Percentiles rank a stretch among this genome's conserved stretches.
These are phyloP conservation scores for Therioaphis trifolii DNA, from an alignment of 2,888 invertebrate species.

Conservation along the genomic window DNA sequence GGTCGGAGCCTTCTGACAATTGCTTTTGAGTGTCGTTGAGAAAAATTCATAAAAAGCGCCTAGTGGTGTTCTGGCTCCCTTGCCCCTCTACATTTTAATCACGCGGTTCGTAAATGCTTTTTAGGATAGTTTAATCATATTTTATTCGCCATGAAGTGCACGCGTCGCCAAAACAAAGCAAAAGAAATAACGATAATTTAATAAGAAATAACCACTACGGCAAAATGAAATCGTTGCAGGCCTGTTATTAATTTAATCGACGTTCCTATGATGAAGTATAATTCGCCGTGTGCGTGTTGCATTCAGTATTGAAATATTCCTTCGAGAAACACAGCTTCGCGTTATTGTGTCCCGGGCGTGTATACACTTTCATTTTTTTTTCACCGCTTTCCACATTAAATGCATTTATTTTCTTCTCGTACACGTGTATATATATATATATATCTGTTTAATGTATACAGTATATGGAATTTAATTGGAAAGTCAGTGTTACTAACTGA, in stretches of 20 bases:
- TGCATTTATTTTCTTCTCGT: conserved; percentile 9
- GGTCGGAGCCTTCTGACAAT: no score
- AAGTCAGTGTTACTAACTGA: not conserved
- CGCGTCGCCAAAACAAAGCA: conserved; percentile 15
- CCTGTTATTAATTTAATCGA: conserved; percentile 31
- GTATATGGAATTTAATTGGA: not conserved
- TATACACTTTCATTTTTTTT: conserved; percentile 53
- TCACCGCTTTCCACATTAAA: conserved; percentile 33
- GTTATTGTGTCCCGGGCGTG: not conserved
- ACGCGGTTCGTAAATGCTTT: no score
- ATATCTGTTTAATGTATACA: not conserved
- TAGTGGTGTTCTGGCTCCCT: no score
- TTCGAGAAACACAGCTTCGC: not conserved
- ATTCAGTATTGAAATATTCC: not conserved
- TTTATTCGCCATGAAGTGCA: no score
- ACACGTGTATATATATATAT: no score
- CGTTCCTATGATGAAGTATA: conserved; percentile 14
- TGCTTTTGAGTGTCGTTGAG: no score
- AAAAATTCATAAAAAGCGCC: no score
- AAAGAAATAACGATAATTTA: not conserved
- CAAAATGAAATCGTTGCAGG: conserved; percentile 20
- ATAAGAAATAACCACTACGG: not conserved
- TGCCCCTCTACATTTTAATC: no score
- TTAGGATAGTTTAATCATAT: no score
- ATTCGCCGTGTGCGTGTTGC: conserved; percentile 1